Evolutionary conservation across 2,888 invertebrate species (phyloP).

Genomic region (Vannuccia rotundouncinata): DNA sequence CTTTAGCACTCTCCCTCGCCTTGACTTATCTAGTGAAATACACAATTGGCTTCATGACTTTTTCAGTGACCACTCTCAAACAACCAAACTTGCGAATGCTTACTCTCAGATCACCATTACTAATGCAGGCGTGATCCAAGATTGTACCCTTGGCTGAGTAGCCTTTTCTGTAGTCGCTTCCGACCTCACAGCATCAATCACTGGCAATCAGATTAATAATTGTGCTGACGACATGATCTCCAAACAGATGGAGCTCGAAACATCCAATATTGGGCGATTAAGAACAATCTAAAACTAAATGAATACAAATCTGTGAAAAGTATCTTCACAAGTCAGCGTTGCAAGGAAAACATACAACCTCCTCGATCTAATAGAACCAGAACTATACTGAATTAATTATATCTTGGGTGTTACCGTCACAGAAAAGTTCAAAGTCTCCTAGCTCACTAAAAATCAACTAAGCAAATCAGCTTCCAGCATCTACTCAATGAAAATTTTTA

Average conservation of each 20-base stretch:
- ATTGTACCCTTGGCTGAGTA: neutral
- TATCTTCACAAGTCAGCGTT: neutral
- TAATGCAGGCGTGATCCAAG: conserved; percentile 23
- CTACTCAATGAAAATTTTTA: neutral
- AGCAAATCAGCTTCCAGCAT: conserved; percentile 4
- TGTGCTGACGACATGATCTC: conserved; percentile 1
- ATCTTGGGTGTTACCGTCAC: conserved; percentile 4
- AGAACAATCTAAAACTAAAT: neutral
- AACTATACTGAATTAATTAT: conserved; percentile 22
- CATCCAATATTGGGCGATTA: neutral
- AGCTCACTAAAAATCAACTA: conserved; percentile 6
- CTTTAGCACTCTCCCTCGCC: neutral
- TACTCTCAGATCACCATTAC: neutral
- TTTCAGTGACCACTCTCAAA: neutral
- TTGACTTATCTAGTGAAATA: conserved; percentile 3
- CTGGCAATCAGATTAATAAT: conserved; percentile 3
- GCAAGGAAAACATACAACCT: conserved; percentile 14
- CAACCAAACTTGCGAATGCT: conserved; percentile 10
- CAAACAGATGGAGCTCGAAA: neutral
- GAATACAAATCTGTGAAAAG: neutral
- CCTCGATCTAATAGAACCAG: neutral
- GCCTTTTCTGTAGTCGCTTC: conserved; percentile 20
- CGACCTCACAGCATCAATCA: neutral
- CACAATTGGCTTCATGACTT: neutral
- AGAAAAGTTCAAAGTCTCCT: neutral